Evolutionary conservation across 2,888 invertebrate species (phyloP).

Genomic region (Prionchulus punctatus): DNA sequence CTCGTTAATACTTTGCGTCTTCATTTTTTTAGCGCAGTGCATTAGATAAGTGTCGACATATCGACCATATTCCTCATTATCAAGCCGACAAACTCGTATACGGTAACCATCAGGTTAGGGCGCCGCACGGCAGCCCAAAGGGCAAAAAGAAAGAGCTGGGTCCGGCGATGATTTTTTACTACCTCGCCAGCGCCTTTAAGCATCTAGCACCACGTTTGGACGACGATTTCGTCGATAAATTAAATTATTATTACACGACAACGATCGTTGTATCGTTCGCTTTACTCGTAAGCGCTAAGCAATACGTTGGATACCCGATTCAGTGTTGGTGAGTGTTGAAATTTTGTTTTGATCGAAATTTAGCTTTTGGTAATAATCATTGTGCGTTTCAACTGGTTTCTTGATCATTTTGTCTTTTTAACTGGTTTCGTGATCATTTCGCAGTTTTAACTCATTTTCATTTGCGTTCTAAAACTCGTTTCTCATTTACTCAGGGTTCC

Average conservation of each 20-base stretch:
- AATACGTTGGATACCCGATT: constrained; percentile 30
- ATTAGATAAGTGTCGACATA: constrained; percentile 29
- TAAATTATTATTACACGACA: constrained; percentile 12
- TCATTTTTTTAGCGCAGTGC: constrained; percentile 26
- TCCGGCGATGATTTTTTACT: constrained; percentile 31
- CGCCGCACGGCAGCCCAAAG: constrained; percentile 16
- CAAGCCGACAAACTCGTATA: constrained; percentile 30
- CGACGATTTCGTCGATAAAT: constrained; percentile 12
- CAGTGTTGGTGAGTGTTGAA: constrained; percentile 26
- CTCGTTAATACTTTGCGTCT: too few species aligned
- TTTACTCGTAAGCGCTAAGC: constrained; percentile 14
- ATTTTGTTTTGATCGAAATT: too few species aligned
- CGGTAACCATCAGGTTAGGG: constrained; percentile 20
- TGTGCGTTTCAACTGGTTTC: too few species aligned
- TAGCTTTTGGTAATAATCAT: too few species aligned
- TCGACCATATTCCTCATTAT: constrained; percentile 31
- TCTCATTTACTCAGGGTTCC: constrained; percentile 19
- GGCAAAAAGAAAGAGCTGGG: constrained; percentile 30
- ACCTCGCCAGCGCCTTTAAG: constrained; percentile 11
- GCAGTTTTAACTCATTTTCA: too few species aligned
- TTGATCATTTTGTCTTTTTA: too few species aligned
- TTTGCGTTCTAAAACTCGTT: too few species aligned
- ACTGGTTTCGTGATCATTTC: too few species aligned
- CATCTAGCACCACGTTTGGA: constrained; percentile 9
- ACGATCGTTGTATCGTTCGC: constrained; percentile 10